Evolutionary conservation across 2,888 invertebrate species (phyloP), one percentile per base, ranked within the genome.

Genomic region (Lochmaea crataegi): DNA sequence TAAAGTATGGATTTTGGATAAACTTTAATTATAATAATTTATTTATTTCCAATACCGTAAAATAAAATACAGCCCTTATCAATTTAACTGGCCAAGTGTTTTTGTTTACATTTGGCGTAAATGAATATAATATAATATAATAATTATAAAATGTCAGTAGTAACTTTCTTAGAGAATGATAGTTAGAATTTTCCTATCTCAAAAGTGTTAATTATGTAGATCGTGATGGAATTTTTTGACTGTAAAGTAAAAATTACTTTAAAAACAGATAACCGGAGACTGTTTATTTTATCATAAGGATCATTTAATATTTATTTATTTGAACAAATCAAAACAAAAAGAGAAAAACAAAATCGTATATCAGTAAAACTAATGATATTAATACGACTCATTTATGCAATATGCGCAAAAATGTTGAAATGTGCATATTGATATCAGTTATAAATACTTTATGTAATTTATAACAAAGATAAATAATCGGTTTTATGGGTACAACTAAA

Each of bases 331-430:
- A 26, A 26, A 32, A 26, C 58, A 14, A 58, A 61, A 61, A 32
- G 41, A 61, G 61, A 32, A 61, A 61, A 61, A 61, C 61, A 61
- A 61, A 45, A 58, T 12, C 58, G 14, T 26, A 6, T 58, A 58
- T 58, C 41, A 38, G 32, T 58, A 38, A 38, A 26, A 58, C 58
- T 32, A 58, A 58, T 58, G 58, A 58, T 32, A 32, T 58, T 32
- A 58, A 32, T 58, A 58, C 5, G 26, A 26, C 12, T 32, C 10
- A 53, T 53, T 53, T n/a, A 53, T 53, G 53, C n/a, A 53, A 53
- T 53, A 45, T 45, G 14, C 14, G 51, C 51, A 14, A 51, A 12
- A n/a, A 51, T 51, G 51, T 51, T 7, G 16, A 14, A 51, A 51
- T 51, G n/a, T 51, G 51, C n/a, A 51, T n/a, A 51, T 51, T n/a